Evolutionary conservation across 2,797 vertebrate species (phyloP).

Genomic region (Nothura maculosa): DNA sequence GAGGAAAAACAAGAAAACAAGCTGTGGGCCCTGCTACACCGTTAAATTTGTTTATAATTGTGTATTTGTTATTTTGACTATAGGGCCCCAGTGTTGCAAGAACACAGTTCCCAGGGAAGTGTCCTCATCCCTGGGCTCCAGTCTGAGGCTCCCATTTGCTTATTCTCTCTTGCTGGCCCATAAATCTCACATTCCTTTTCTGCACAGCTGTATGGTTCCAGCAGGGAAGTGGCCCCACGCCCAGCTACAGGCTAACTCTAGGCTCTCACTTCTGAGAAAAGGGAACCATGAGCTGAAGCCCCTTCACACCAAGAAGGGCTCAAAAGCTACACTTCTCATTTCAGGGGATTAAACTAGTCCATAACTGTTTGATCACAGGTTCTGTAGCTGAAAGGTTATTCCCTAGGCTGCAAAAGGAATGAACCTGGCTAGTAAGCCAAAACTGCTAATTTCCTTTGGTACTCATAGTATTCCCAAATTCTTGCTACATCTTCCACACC

Average conservation of each 20-base stretch:
- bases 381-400: neutral
- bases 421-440: neutral
- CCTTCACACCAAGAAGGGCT: accelerated
- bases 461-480: neutral
- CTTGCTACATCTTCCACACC: constrained; percentile 10
- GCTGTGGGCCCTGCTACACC: neutral
- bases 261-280: neutral
- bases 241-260: neutral
- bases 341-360: neutral
- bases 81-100: neutral
- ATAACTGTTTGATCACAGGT: neutral
- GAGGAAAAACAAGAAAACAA: neutral
- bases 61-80: constrained; percentile 3
- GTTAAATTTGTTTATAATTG: neutral
- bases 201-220: neutral
- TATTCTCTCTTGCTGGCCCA: constrained; percentile 37
- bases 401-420: neutral
- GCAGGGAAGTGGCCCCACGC: constrained; percentile 4
- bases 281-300: neutral
- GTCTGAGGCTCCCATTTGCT: constrained; percentile 32
- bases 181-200: constrained; percentile 68
- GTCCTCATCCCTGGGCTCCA: constrained; percentile 28
- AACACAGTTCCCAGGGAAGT: neutral
- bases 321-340: neutral
- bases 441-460: neutral